phyloP scores from a whole-genome alignment of 1,140 invertebrate species.

The Drosophila watanabei region DNA sequence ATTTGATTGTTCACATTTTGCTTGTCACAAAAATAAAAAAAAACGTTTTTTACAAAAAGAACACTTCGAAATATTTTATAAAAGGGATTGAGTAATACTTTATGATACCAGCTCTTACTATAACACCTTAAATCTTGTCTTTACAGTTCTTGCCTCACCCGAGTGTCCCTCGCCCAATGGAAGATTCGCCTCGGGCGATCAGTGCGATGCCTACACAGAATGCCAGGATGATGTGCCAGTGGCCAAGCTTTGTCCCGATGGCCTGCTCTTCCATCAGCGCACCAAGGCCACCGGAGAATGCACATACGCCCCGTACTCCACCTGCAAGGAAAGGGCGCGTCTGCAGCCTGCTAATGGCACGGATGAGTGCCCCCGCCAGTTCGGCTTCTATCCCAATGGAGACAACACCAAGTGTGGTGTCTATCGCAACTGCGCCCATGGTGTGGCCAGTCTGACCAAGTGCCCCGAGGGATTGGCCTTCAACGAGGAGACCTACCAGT shows the following conservation, averaged over 20 bases:
- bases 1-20: conserved; percentile 57
- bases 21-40: conserved; percentile 51
- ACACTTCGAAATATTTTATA: background rate
- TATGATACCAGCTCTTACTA: no score
- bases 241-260: conserved; percentile 93
- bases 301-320: conserved; percentile 92
- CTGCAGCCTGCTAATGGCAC: conserved; percentile 88
- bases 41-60: conserved; percentile 12
- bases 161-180: conserved; percentile 90
- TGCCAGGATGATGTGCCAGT: conserved; percentile 90
- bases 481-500: conserved; percentile 91
- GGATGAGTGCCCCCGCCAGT: conserved; percentile 93
- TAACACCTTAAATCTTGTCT: background rate
- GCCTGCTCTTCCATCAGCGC: conserved; percentile 93
- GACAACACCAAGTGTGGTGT: conserved; percentile 91
- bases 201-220: conserved; percentile 90
- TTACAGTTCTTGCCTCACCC: conserved; percentile 54
- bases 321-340: conserved; percentile 90
- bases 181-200: conserved; percentile 88
- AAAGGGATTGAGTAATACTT: background rate
- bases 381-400: conserved; percentile 92
- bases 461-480: conserved; percentile 95
- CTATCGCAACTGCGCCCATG: conserved; percentile 94
- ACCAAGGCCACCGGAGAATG: conserved; percentile 90
- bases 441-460: conserved; percentile 86